Evolutionary conservation across 2,797 vertebrate genomes (phyloP).

Genomic region (Neosilurus mollespiculum): DNA sequence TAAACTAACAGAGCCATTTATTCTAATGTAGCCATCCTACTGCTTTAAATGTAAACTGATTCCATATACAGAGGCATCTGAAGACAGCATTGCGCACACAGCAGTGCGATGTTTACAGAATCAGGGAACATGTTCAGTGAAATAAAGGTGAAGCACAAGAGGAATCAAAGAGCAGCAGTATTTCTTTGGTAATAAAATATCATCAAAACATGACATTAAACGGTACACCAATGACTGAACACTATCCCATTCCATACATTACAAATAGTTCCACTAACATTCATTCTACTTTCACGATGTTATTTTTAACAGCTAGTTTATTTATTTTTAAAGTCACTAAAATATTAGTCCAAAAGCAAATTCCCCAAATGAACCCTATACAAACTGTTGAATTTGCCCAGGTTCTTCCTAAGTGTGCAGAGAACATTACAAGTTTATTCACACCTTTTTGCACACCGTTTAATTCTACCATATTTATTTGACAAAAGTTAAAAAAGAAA

Average conservation of each 20-base stretch:
- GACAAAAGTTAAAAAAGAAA: conserved; percentile 20
- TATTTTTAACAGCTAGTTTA: not conserved
- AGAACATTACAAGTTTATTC: not conserved
- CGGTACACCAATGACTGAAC: not conserved
- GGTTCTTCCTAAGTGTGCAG: not conserved
- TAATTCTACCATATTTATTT: not conserved
- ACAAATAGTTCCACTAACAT: not conserved
- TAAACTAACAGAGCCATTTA: not conserved
- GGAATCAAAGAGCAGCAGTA: not conserved
- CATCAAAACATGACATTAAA: no score
- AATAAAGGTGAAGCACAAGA: not conserved
- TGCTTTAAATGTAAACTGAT: not conserved
- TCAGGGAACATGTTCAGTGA: not conserved
- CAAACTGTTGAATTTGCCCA: not conserved
- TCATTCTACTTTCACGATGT: not conserved
- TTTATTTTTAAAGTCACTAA: not conserved
- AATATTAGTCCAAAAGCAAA: not conserved
- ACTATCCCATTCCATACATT: not conserved
- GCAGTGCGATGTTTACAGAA: not conserved
- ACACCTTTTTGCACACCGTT: not conserved
- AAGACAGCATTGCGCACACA: not conserved
- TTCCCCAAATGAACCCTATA: not conserved
- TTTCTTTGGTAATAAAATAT: not conserved
- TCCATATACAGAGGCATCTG: not conserved
- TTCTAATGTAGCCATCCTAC: not conserved